Percentiles rank a stretch among this genome's conserved stretches.
These are phyloP conservation scores for Galaxea fascicularis DNA, from an alignment of 92 coral and sea anemone species.

Conservation along the genomic window DNA sequence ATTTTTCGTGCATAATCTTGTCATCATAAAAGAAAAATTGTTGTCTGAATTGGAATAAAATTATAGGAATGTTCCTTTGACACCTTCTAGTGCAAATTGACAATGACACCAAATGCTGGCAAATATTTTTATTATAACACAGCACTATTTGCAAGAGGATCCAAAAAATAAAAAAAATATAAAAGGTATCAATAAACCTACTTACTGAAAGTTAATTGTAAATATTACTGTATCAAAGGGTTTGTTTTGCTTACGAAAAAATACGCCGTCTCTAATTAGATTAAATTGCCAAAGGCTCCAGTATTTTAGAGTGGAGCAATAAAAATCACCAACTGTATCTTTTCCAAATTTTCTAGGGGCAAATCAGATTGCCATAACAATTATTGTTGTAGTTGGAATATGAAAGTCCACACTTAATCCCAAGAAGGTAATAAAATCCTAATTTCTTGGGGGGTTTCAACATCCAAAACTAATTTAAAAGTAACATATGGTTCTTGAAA, in stretches of 20 bases:
- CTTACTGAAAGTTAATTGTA: not conserved
- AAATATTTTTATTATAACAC: not conserved
- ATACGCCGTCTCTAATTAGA: not conserved
- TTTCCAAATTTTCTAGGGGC: constrained; percentile 3
- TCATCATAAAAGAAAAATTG: not conserved
- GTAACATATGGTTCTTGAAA: constrained; percentile 6
- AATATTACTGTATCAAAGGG: not conserved
- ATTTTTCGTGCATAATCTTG: not conserved
- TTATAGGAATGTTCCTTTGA: not conserved
- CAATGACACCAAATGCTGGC: constrained; percentile 10
- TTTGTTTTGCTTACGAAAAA: not conserved
- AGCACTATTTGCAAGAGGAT: not conserved
- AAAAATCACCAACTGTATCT: constrained; percentile 13
- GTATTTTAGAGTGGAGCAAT: not conserved
- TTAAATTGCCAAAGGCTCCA: not conserved
- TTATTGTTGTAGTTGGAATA: not conserved
- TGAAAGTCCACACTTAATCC: not conserved
- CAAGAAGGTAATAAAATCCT: not conserved
- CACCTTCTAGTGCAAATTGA: not conserved
- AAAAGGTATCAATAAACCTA: not conserved
- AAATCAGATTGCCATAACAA: constrained; percentile 3
- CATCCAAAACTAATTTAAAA: constrained; percentile 13
- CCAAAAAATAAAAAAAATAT: not conserved
- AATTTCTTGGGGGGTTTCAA: not conserved
- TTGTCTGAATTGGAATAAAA: not conserved